Evolutionary conservation across 64 coral and sea anemone species (phyloP), one percentile per base, ranked within the genome.

Genomic region (Astreopora myriophthalma): DNA sequence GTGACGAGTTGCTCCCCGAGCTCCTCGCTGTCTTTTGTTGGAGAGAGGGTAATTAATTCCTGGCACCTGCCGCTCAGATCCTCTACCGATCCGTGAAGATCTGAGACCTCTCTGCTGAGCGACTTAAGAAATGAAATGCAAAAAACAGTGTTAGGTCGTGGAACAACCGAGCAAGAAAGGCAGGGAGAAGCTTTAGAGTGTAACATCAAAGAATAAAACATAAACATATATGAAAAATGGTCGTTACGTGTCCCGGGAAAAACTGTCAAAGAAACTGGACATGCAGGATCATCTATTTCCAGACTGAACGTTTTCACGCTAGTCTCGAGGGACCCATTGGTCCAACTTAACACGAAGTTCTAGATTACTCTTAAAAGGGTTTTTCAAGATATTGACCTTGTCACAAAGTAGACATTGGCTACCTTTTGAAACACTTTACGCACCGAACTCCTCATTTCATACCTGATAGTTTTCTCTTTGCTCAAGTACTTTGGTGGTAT

Each of bases 401-500:
- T n/a, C n/a, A n/a, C n/a, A n/a, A n/a, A n/a, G n/a, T n/a, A n/a
- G n/a, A n/a, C n/a, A n/a, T n/a, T n/a, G n/a, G n/a, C n/a, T n/a
- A n/a, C n/a, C n/a, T n/a, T n/a, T n/a, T n/a, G n/a, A n/a, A n/a
- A n/a, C n/a, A n/a, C n/a, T n/a, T n/a, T n/a, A n/a, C n/a, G n/a
- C n/a, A 55, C 51, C 12, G 3, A 55, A 79, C 32, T 22, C n/a
- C 12, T 37, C 3, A 16, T 8, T 9, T 71, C 25, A 27, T 90
- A 94, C 95, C 95, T 96, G 87, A n/a, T 90, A 96, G 65, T 82
- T 94, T 36, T 96, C 95, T 22, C 95, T 92, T 23, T 89, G 85
- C 26, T 94, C 93, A 19, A 73, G 57, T 2, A 96, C 87, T 46
- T 94, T 77, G 26, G 73, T 49, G 1, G 30, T 61, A 27, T 75